Evolutionary conservation across 37 sponge, comb jelly and placozoan species (phyloP).

Genomic region (Chondrilla cf. caribensis): DNA sequence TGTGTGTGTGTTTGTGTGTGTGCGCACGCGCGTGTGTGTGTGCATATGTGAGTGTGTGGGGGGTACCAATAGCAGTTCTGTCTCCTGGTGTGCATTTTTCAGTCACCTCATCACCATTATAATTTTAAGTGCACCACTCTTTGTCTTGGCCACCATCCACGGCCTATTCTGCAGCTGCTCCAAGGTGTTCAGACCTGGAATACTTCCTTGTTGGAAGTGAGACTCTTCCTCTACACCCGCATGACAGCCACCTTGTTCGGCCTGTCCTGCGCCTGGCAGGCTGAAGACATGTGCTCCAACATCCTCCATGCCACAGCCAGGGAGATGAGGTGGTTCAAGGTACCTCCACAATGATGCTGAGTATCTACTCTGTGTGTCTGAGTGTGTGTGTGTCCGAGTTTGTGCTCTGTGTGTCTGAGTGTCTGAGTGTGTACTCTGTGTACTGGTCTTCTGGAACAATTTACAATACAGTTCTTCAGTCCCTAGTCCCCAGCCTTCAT

Average conservation of each 20-base stretch:
- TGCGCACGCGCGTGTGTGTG: not conserved
- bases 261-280: constrained; percentile 42
- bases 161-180: not conserved
- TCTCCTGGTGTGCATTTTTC: not conserved
- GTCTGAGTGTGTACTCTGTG: not conserved
- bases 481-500: too few species aligned
- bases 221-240: constrained; percentile 45
- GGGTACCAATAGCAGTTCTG: not conserved
- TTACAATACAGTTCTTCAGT: too few species aligned
- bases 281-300: constrained; percentile 38
- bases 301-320: constrained; percentile 69
- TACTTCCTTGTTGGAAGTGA: not conserved
- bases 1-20: constrained; percentile 4
- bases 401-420: too few species aligned
- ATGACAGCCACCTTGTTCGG: constrained; percentile 36
- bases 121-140: not conserved
- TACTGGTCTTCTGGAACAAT: not conserved
- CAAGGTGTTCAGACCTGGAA: constrained; percentile 1
- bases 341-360: not conserved
- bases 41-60: not conserved
- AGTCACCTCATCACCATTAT: not conserved
- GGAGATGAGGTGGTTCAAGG: constrained; percentile 56
- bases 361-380: not conserved
- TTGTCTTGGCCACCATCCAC: not conserved
- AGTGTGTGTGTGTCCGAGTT: not conserved